phyloP scores from a whole-genome alignment of 2,113 vertebrate species.

The Mobula hypostoma region DNA sequence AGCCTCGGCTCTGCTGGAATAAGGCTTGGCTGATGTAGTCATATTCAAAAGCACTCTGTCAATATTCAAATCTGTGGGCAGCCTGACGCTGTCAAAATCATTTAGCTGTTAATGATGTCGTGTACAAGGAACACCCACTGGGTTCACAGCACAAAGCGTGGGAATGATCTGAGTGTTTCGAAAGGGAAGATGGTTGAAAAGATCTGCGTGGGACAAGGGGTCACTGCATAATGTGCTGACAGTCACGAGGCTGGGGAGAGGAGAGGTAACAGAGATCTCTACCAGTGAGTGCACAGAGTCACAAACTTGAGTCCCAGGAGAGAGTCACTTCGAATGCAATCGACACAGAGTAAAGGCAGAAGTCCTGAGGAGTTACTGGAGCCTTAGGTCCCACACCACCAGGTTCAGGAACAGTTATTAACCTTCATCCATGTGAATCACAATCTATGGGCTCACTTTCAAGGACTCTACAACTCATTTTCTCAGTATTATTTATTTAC shows the following conservation, averaged over 20 bases:
- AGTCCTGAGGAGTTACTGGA: too few species aligned
- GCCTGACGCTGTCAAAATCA: not conserved
- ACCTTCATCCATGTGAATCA: too few species aligned
- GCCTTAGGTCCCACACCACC: too few species aligned
- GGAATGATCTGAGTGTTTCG: not conserved
- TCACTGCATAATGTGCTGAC: not conserved
- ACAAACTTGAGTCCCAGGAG: not conserved
- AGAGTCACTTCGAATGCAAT: not conserved
- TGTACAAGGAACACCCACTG: too few species aligned
- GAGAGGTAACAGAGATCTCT: not conserved
- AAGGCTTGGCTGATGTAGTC: not conserved
- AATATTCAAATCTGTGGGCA: constrained; percentile 16
- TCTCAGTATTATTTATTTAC: too few species aligned
- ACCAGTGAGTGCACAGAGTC: not conserved
- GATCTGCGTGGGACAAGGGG: not conserved
- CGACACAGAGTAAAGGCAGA: too few species aligned
- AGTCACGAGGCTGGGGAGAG: too few species aligned
- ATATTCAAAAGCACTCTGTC: constrained; percentile 2
- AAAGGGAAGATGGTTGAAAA: not conserved
- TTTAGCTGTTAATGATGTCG: not conserved
- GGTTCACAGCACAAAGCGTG: not conserved
- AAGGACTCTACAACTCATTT: too few species aligned
- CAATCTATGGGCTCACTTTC: too few species aligned
- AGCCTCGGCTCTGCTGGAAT: not conserved
- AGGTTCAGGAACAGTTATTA: too few species aligned